phyloP scores from a whole-genome alignment of 2,797 vertebrate genomes.

The Lerista edwardsae region DNA sequence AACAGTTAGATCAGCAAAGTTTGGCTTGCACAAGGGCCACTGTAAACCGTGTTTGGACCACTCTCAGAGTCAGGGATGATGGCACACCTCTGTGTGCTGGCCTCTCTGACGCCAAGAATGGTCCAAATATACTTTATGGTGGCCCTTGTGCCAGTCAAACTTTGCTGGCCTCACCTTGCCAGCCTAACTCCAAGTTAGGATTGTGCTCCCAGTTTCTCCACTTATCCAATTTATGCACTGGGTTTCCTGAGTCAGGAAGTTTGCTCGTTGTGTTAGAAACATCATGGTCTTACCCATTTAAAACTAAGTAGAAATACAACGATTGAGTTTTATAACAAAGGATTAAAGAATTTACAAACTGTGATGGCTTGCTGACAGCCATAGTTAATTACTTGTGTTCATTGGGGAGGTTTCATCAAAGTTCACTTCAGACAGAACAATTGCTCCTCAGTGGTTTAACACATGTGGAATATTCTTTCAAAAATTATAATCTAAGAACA shows the following conservation, averaged over 20 bases:
- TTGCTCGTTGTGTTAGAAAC: slow-evolving; percentile 3
- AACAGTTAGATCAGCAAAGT: no score
- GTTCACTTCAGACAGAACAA: slow-evolving; percentile 45
- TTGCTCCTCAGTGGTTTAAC: slow-evolving; percentile 35
- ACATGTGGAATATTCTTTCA: slow-evolving; percentile 31
- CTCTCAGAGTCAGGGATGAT: no score
- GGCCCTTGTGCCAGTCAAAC: no score
- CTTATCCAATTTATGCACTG: background rate
- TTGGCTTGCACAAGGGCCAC: no score
- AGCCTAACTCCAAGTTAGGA: no score
- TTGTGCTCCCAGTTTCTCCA: background rate
- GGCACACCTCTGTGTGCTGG: no score
- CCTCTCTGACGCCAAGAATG: no score
- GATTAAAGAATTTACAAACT: slow-evolving; percentile 3
- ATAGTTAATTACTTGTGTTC: slow-evolving; percentile 47
- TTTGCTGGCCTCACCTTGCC: no score
- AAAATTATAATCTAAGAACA: slow-evolving; percentile 37
- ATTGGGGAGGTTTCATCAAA: slow-evolving; percentile 36
- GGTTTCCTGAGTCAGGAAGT: background rate
- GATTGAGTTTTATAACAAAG: background rate
- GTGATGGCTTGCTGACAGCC: slow-evolving; percentile 36
- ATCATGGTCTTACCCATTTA: slow-evolving; percentile 20
- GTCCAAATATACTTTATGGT: no score
- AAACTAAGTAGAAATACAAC: slow-evolving; percentile 22
- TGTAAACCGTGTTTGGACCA: no score